These are phyloP conservation scores for Volucella bombylans DNA, from an alignment of 2,888 invertebrate genomes.

Conservation along the genomic window DNA sequence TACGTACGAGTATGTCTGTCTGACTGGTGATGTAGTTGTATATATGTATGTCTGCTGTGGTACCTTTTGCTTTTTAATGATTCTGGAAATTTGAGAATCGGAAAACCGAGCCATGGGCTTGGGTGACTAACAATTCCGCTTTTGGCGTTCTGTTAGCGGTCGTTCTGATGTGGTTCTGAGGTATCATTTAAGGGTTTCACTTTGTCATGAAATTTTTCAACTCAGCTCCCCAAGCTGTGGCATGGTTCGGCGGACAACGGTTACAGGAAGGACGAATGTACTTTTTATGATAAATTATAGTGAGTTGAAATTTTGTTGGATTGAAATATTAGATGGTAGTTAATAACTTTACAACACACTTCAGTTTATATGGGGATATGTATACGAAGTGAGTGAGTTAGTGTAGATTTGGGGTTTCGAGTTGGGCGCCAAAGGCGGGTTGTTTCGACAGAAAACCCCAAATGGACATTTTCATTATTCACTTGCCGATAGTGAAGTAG, in stretches of 20 bases:
- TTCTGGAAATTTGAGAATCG: conserved; percentile 31
- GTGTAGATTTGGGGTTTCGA: neutral
- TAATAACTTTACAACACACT: conserved; percentile 54
- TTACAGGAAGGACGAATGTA: neutral
- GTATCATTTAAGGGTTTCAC: conserved; percentile 61
- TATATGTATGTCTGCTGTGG: neutral
- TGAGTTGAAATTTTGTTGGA: conserved; percentile 60
- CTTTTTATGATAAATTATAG: conserved; percentile 60
- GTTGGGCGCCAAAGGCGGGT: conserved; percentile 14
- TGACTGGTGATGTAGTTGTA: neutral
- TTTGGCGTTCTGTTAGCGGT: conserved; percentile 30
- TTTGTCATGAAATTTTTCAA: conserved; percentile 49
- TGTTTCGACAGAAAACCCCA: conserved; percentile 41
- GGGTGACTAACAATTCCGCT: conserved; percentile 35
- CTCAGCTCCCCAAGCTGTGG: conserved; percentile 6
- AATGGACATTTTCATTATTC: conserved; percentile 58
- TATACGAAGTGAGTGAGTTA: neutral
- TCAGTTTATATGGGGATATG: neutral
- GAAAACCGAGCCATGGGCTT: neutral
- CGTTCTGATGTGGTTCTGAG: conserved; percentile 60
- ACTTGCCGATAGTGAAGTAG: conserved; percentile 16
- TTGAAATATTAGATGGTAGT: conserved; percentile 65
- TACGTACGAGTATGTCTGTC: neutral
- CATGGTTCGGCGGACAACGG: neutral
- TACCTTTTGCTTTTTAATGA: conserved; percentile 39